Evolutionary conservation across 92 coral and sea anemone species (phyloP).

Genomic region (Heliopora coerulea): DNA sequence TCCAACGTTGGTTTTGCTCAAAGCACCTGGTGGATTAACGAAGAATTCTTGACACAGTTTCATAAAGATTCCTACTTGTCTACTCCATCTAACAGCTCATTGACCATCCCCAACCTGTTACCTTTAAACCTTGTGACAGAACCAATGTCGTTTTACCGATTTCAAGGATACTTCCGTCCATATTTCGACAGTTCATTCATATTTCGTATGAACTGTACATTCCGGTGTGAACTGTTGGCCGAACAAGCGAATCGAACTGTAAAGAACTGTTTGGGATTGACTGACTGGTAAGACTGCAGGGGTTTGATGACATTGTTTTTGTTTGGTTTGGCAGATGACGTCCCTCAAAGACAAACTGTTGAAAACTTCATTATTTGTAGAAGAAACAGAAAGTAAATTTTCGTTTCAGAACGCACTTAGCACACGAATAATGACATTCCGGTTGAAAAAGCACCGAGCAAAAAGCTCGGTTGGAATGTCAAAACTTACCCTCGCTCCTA

Average conservation of each 20-base stretch:
- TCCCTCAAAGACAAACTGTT: too few relatives aligned
- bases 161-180: constrained; percentile 26
- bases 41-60: background rate
- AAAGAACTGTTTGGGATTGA: background rate
- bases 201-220: background rate
- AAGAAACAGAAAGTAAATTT: too few relatives aligned
- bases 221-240: background rate
- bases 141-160: background rate
- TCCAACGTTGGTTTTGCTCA: background rate
- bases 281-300: constrained; percentile 3
- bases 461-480: too few relatives aligned
- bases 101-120: background rate
- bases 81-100: background rate
- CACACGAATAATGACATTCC: too few relatives aligned
- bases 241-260: constrained; percentile 11
- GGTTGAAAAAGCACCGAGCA: too few relatives aligned
- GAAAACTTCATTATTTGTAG: too few relatives aligned
- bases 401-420: too few relatives aligned
- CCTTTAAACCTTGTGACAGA: background rate
- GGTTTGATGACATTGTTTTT: too few relatives aligned
- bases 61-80: background rate
- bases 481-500: too few relatives aligned
- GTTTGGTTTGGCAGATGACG: too few relatives aligned
- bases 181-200: background rate
- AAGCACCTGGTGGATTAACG: background rate